phyloP scores from a whole-genome alignment of 2,113 vertebrate species.

The Peucedramus taeniatus region DNA sequence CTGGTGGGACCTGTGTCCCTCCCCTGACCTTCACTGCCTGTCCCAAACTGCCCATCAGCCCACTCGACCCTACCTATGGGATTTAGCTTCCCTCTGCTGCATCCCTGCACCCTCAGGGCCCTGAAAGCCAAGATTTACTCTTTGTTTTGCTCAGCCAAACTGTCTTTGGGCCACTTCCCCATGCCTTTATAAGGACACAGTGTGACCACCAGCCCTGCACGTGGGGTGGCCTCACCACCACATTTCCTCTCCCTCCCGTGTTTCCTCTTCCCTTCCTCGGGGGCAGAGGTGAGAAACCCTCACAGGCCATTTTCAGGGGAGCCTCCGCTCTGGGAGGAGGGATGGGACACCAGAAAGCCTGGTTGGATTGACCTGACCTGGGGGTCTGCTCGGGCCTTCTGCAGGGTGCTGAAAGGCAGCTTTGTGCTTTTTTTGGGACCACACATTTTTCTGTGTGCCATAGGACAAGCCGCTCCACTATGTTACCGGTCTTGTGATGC shows the following conservation, averaged over 20 bases:
- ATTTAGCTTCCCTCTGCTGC: background rate
- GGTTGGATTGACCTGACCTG: background rate
- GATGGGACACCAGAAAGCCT: background rate
- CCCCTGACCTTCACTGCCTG: background rate
- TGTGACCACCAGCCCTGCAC: background rate
- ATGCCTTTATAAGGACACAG: background rate
- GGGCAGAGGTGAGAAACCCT: background rate
- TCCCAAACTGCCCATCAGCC: background rate
- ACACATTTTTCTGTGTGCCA: background rate
- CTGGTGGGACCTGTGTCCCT: background rate
- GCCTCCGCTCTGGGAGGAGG: background rate
- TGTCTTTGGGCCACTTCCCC: background rate
- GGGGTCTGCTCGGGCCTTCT: background rate
- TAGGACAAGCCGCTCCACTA: background rate
- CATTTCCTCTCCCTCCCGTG: background rate
- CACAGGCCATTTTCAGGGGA: background rate
- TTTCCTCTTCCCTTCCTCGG: background rate
- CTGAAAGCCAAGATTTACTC: fast-evolving
- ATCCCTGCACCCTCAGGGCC: background rate
- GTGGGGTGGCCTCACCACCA: background rate
- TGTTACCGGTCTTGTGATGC: constrained; percentile 18
- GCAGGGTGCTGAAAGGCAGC: background rate
- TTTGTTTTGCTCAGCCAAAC: background rate
- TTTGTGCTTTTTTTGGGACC: constrained; percentile 3
- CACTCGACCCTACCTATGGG: fast-evolving